These are phyloP conservation scores for Tupaia tana DNA, from an alignment of 2,113 vertebrate genomes.

Conservation along the genomic window DNA sequence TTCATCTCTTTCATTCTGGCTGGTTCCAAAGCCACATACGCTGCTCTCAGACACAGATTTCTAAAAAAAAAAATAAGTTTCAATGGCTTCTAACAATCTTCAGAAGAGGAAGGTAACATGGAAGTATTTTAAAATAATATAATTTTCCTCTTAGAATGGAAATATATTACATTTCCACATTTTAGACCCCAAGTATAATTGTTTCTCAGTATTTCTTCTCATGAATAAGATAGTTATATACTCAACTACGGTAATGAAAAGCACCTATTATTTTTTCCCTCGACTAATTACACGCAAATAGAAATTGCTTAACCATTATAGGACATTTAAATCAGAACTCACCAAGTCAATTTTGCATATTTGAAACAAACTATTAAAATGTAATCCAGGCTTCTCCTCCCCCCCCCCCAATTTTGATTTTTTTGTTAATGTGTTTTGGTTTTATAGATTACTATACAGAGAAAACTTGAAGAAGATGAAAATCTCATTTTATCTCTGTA, in stretches of 20 bases:
- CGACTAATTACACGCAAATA: not conserved
- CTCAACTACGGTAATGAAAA: not conserved
- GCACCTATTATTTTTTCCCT: not conserved
- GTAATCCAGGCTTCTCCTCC: not conserved
- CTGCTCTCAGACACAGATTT: not conserved
- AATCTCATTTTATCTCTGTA: not conserved
- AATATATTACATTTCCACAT: not conserved
- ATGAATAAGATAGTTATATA: not conserved
- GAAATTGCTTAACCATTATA: not conserved
- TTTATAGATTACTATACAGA: not conserved
- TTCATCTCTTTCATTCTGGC: not conserved
- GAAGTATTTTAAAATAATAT: not conserved
- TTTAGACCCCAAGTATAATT: not conserved
- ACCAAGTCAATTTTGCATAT: not conserved
- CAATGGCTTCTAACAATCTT: not conserved
- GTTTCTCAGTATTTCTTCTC: not conserved
- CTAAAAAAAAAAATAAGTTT: slow-evolving; percentile 40
- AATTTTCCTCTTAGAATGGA: not conserved
- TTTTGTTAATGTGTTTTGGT: not conserved
- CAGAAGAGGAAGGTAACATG: not conserved
- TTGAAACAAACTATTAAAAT: not conserved
- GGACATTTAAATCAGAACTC: not conserved
- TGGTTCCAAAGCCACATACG: not conserved
- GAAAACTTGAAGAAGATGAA: not conserved
- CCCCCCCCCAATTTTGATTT: not conserved